These are phyloP conservation scores for Papilio machaon DNA, from an alignment of 1,140 invertebrate genomes.

Conservation along the genomic window DNA sequence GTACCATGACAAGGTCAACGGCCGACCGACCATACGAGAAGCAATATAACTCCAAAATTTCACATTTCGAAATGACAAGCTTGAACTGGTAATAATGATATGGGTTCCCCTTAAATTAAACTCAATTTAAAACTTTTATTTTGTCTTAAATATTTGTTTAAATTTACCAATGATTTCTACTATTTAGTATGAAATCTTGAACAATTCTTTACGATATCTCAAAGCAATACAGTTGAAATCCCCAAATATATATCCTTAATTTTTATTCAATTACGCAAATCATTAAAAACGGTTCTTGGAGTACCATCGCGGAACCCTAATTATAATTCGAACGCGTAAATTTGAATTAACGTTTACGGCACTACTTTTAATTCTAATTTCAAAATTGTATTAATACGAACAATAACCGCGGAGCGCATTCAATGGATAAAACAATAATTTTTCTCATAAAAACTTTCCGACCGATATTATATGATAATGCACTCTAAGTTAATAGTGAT, in stretches of 20 bases:
- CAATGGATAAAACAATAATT: constrained; percentile 73
- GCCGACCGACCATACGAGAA: constrained; percentile 47
- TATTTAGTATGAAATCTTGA: too few relatives aligned
- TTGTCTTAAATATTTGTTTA: too few relatives aligned
- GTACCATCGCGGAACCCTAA: constrained; percentile 51
- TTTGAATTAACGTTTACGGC: constrained; percentile 69
- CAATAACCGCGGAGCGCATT: constrained; percentile 65
- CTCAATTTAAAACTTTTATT: too few relatives aligned
- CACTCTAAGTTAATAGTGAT: constrained; percentile 44
- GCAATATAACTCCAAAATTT: constrained; percentile 45
- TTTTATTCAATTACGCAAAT: constrained; percentile 23
- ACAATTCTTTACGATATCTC: too few relatives aligned
- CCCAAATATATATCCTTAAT: neutral
- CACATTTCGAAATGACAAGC: constrained; percentile 35
- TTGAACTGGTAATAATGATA: neutral
- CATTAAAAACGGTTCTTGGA: constrained; percentile 13
- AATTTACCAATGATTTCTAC: too few relatives aligned
- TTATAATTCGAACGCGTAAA: constrained; percentile 67
- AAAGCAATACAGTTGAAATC: neutral
- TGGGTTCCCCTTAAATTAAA: neutral
- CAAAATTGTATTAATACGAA: constrained; percentile 74
- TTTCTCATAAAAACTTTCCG: constrained; percentile 68
- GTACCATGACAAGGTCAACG: constrained; percentile 71
- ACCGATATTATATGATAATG: constrained; percentile 41
- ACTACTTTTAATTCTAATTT: constrained; percentile 68